phyloP scores from a whole-genome alignment of 2,888 invertebrate species.

The Smittia aterrima region DNA sequence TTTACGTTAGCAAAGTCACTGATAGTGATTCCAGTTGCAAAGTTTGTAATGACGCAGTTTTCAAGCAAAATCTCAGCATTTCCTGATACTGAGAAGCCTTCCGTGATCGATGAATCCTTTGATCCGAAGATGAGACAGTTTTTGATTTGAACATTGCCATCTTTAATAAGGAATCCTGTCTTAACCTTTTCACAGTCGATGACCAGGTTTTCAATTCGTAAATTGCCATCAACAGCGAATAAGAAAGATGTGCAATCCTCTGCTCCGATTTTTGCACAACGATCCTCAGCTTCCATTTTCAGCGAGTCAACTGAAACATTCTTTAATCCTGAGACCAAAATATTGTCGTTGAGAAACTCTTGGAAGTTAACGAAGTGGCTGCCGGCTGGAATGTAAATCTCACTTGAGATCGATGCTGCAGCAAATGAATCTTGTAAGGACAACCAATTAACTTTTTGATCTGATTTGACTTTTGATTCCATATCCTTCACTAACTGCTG shows the following conservation, averaged over 20 bases:
- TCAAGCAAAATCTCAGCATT: constrained; percentile 47
- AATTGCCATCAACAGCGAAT: constrained; percentile 57
- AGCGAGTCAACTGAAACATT: constrained; percentile 47
- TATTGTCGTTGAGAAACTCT: constrained; percentile 58
- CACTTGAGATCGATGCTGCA: constrained; percentile 53
- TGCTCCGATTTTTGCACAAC: constrained; percentile 51
- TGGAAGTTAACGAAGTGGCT: constrained; percentile 56
- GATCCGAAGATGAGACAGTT: constrained; percentile 57
- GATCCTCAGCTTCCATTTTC: constrained; percentile 42
- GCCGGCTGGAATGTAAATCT: constrained; percentile 56
- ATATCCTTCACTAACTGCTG: constrained; percentile 54
- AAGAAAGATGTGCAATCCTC: constrained; percentile 57
- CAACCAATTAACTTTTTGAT: constrained; percentile 53
- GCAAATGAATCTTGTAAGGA: constrained; percentile 50
- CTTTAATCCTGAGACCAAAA: constrained; percentile 49
- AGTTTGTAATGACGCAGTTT: constrained; percentile 56
- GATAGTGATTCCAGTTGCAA: constrained; percentile 57
- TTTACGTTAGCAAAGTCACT: constrained; percentile 52
- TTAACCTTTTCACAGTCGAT: constrained; percentile 57
- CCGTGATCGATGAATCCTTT: constrained; percentile 58
- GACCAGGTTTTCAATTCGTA: constrained; percentile 57
- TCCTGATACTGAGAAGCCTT: constrained; percentile 56
- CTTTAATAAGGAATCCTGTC: constrained; percentile 56
- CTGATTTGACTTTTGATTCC: constrained; percentile 50
- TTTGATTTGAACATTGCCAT: constrained; percentile 55